Base-by-base conservation (phyloP, 2,888 invertebrate species). In the Arge pagana region DNA sequence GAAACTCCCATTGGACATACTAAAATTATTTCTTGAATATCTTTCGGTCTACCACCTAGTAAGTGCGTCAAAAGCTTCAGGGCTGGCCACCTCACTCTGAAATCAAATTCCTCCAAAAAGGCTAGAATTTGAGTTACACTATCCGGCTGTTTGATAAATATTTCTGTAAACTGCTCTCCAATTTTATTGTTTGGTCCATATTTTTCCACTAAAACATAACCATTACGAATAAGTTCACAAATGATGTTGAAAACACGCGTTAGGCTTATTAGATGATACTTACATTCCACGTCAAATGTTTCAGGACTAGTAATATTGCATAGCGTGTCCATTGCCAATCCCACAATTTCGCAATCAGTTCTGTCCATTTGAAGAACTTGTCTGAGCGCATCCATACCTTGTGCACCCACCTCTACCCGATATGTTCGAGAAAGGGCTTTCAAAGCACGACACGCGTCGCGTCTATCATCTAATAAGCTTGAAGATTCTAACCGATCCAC, bases 1-100 rank as follows among this genome's bases (percentile, higher is more conserved):
- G 97, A 96, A 0, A 99, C 92, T 1, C 96, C 98, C 91, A 95
- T 93, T n/a, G 95, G 93, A 75, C 92, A 92, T 3, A 92, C 86
- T 50, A 94, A 79, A 43, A 93, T 86, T 11, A 91, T 88, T 72
- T 93, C 93, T 77, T 94, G 93, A 42, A 93, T 86, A 54, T 93
- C 92, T 71, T 90, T 89, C 0, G 89, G 86, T 72, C 90, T 86
- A 70, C 95, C 96, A 0, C 86, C 85, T 7, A 98, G 81, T 28
- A 99, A 79, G n/a, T 90, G 88, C 0, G 91, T 93, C 8, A 99
- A 78, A 6, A 99, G 79, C 67, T 90, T 90, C 7, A 98, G 89
- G 3, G 95, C 89, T 0, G 95, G 90, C 79, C 94, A 87, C 56
- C 97, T 83, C 0, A 98, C 93, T 72, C 91, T 85, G 72, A 96